Percentiles rank a stretch among this genome's conserved stretches.
These are phyloP conservation scores for Lepilemur ruficaudatus DNA, from an alignment of 2,797 vertebrate species.

Conservation along the genomic window DNA sequence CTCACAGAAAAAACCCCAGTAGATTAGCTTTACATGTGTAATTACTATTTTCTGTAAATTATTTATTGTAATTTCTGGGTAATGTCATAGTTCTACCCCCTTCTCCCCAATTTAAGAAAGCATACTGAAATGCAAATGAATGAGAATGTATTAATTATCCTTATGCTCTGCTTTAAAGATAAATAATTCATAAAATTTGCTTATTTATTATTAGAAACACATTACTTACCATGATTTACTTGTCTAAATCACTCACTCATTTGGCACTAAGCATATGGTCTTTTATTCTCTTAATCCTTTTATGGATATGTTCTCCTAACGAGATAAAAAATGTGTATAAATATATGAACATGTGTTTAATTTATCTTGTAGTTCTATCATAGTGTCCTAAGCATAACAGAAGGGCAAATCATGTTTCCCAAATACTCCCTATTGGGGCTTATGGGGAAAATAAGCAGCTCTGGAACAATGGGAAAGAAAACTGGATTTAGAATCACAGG, in stretches of 20 bases:
- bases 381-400: neutral
- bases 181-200: slow-evolving; percentile 9
- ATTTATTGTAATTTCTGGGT: neutral
- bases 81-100: neutral
- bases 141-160: neutral
- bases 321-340: slow-evolving; percentile 21
- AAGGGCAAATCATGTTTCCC: neutral
- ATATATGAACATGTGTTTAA: neutral
- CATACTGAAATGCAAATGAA: neutral
- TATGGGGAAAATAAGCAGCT: neutral
- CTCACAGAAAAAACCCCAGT: neutral
- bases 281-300: slow-evolving; percentile 22
- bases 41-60: neutral
- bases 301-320: neutral
- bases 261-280: neutral
- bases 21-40: neutral
- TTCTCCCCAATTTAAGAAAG: neutral
- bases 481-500: neutral
- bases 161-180: neutral
- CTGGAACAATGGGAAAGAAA: neutral
- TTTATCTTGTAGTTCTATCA: neutral
- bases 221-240: neutral
- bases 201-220: neutral
- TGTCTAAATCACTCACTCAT: neutral
- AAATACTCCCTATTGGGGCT: neutral